Evolutionary conservation across 2,888 invertebrate species (phyloP).

Genomic region (Salticus scenicus): DNA sequence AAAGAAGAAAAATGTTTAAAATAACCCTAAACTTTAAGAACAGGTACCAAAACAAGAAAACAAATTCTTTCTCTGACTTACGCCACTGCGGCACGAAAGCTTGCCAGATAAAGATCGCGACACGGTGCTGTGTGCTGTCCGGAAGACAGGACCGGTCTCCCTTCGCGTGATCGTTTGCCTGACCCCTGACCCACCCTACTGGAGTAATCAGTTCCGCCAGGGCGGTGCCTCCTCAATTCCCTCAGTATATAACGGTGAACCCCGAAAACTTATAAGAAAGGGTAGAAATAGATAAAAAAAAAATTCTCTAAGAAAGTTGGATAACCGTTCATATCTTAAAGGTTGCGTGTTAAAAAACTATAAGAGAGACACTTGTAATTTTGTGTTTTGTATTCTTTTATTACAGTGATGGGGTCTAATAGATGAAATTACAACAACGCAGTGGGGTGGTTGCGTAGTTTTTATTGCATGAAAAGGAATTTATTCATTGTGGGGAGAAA

Average conservation of each 20-base stretch:
- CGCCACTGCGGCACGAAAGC: neutral
- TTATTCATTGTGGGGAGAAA: too few relatives aligned
- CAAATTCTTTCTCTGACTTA: neutral
- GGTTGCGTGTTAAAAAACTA: neutral
- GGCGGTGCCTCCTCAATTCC: slow-evolving; percentile 8
- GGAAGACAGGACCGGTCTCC: slow-evolving; percentile 40
- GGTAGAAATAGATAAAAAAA: neutral
- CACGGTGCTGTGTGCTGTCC: slow-evolving; percentile 43
- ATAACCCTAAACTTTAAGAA: too few relatives aligned
- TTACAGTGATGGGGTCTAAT: too few relatives aligned
- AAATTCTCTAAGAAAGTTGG: neutral
- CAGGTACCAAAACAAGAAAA: neutral
- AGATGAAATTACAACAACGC: too few relatives aligned
- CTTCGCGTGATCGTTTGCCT: slow-evolving; percentile 40
- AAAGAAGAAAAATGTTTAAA: too few relatives aligned
- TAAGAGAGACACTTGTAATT: neutral
- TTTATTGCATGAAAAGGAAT: too few relatives aligned
- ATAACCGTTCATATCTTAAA: neutral
- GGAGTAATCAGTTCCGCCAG: slow-evolving; percentile 56
- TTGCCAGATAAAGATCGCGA: slow-evolving; percentile 51
- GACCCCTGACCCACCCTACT: slow-evolving; percentile 41
- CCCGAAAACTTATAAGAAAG: neutral
- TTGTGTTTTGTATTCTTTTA: neutral
- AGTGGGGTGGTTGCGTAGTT: too few relatives aligned
- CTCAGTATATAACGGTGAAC: neutral